Evolutionary conservation across 1,140 invertebrate species (phyloP).

Genomic region (Scaptomyza pallida): DNA sequence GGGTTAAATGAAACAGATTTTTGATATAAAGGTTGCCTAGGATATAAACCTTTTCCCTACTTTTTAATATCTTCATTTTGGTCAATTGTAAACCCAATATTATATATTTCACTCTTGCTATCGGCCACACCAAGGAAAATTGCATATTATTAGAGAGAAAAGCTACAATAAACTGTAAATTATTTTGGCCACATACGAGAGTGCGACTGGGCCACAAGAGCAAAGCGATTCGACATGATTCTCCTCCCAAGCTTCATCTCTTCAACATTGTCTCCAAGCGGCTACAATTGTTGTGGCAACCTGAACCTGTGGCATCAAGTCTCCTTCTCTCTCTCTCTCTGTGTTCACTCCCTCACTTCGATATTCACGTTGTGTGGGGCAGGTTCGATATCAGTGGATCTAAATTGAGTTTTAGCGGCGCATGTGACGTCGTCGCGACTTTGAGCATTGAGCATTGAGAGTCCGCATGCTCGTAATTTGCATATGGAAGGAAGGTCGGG

Average conservation of each 20-base stretch:
- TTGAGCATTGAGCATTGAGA: neutral
- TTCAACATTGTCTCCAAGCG: slow-evolving; percentile 9
- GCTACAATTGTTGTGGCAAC: slow-evolving; percentile 23
- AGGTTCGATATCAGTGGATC: slow-evolving; percentile 67
- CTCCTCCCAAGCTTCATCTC: neutral
- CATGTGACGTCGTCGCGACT: slow-evolving; percentile 67
- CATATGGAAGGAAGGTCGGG: slow-evolving; percentile 67
- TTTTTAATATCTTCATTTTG: too few species aligned
- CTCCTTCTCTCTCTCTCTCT: slow-evolving; percentile 26
- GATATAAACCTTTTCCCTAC: too few species aligned
- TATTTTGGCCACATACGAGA: slow-evolving; percentile 30
- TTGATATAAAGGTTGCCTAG: neutral
- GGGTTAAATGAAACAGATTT: neutral
- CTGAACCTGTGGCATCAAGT: slow-evolving; percentile 50
- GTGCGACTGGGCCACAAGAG: slow-evolving; percentile 18
- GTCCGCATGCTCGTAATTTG: slow-evolving; percentile 73
- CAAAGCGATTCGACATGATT: slow-evolving; percentile 23
- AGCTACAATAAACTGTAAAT: slow-evolving; percentile 43
- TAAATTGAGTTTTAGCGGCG: slow-evolving; percentile 82
- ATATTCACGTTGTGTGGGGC: slow-evolving; percentile 44
- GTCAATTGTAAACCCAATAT: too few species aligned
- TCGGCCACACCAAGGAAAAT: slow-evolving; percentile 28
- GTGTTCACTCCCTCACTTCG: slow-evolving; percentile 25
- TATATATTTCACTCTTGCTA: slow-evolving; percentile 11
- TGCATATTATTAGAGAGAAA: slow-evolving; percentile 43